A percentile compares a stretch with the other conserved stretches of the same genome.
Conservation (phyloP, 2,888 invertebrate genomes). For the Anoplius nigerrimus region DNA sequence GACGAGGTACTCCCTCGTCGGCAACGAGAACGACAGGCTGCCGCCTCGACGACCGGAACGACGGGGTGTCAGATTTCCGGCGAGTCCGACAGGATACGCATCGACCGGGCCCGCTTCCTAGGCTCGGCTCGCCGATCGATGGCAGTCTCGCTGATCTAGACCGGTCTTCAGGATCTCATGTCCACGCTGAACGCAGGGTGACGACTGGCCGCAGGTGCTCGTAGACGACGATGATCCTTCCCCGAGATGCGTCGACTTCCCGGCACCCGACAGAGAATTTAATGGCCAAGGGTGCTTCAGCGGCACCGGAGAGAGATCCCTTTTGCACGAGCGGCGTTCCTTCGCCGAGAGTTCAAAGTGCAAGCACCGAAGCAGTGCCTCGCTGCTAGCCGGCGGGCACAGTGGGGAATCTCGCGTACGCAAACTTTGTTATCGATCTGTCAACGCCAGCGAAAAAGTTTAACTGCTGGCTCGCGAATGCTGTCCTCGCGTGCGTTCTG, state of each 20-base stretch:
- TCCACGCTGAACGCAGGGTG: too few relatives aligned
- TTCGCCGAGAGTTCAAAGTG: slow-evolving; percentile 13
- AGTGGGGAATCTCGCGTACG: slow-evolving; percentile 53
- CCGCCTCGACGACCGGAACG: slow-evolving; percentile 40
- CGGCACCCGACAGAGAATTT: not conserved
- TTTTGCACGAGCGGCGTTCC: not conserved
- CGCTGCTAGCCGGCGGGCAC: slow-evolving; percentile 31
- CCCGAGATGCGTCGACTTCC: not conserved
- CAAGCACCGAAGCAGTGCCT: slow-evolving; percentile 9
- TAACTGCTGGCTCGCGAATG: slow-evolving; percentile 53
- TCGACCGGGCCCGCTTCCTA: slow-evolving; percentile 25
- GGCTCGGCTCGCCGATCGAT: not conserved
- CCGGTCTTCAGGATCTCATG: slow-evolving; percentile 1
- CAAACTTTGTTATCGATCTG: slow-evolving; percentile 67
- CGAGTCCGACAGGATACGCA: slow-evolving; percentile 33
- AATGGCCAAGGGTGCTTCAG: not conserved
- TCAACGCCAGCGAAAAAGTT: slow-evolving; percentile 63
- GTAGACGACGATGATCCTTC: too few relatives aligned
- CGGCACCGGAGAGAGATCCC: not conserved
- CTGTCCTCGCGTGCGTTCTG: slow-evolving; percentile 43
- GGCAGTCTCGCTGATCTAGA: not conserved
- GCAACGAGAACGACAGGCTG: slow-evolving; percentile 54
- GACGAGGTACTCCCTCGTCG: slow-evolving; percentile 43
- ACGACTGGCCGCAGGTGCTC: too few relatives aligned
- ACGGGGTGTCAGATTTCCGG: slow-evolving; percentile 55